Evolutionary conservation across 1,140 invertebrate species (phyloP).

Genomic region (Amyelois transitella): DNA sequence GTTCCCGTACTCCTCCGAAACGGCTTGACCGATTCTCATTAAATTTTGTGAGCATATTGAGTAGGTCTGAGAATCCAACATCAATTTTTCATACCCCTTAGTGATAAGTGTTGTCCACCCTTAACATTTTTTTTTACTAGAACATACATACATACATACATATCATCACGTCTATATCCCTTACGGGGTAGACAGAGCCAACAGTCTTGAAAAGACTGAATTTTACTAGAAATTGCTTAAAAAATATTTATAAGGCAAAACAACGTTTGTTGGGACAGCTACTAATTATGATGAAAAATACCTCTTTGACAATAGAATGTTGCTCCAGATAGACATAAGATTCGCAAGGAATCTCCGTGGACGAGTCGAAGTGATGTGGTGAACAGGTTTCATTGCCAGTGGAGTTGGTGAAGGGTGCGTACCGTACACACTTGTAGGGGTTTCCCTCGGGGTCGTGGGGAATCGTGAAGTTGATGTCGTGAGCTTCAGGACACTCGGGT

Average conservation of each 20-base stretch:
- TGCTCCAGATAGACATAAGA: constrained; percentile 56
- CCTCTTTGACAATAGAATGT: constrained; percentile 66
- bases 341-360: constrained; percentile 50
- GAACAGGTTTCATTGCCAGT: constrained; percentile 36
- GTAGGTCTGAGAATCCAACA: too few species aligned
- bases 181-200: too few species aligned
- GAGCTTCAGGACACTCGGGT: constrained; percentile 48
- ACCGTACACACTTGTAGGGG: constrained; percentile 43
- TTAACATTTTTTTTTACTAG: too few species aligned
- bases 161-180: too few species aligned
- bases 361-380: constrained; percentile 49
- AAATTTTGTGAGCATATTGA: too few species aligned
- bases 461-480: constrained; percentile 44
- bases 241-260: too few species aligned
- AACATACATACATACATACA: not conserved
- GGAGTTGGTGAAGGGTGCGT: constrained; percentile 39
- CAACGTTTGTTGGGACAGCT: too few species aligned
- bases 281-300: constrained; percentile 13
- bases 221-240: too few species aligned
- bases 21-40: too few species aligned
- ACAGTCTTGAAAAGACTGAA: too few species aligned
- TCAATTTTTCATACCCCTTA: not conserved
- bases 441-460: constrained; percentile 41
- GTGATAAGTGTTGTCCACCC: too few species aligned
- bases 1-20: too few species aligned